phyloP scores from a whole-genome alignment of 2,888 invertebrate genomes.

The Coenonympha arcania region DNA sequence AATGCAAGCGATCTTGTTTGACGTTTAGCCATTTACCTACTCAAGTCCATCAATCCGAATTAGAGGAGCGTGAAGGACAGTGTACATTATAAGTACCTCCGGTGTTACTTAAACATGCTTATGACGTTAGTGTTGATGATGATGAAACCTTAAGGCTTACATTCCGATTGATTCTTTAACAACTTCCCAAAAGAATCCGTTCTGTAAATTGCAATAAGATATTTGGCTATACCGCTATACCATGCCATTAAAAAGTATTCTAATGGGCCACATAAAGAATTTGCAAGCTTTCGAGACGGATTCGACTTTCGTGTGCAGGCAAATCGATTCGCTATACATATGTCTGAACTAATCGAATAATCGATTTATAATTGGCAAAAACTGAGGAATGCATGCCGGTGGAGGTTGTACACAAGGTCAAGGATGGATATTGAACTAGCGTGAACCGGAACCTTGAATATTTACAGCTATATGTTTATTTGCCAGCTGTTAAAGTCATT shows the following conservation, averaged over 20 bases:
- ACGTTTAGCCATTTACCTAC: too few species aligned
- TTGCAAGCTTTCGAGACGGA: constrained; percentile 15
- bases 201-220: background rate
- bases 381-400: constrained; percentile 21
- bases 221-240: too few species aligned
- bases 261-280: background rate
- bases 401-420: constrained; percentile 15
- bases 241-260: background rate
- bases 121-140: too few species aligned
- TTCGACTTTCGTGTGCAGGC: constrained; percentile 21
- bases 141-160: too few species aligned
- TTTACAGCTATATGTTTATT: background rate
- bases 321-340: constrained; percentile 26
- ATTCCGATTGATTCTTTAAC: too few species aligned
- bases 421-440: constrained; percentile 18
- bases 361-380: constrained; percentile 25
- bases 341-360: constrained; percentile 26
- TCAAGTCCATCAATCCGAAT: too few species aligned
- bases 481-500: background rate
- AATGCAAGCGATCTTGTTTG: too few species aligned
- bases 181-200: too few species aligned
- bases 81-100: too few species aligned
- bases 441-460: background rate
- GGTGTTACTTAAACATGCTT: too few species aligned
- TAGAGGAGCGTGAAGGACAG: too few species aligned